Conservation (phyloP, 2,113 vertebrate species). For the Anser brachyrhynchus region DNA sequence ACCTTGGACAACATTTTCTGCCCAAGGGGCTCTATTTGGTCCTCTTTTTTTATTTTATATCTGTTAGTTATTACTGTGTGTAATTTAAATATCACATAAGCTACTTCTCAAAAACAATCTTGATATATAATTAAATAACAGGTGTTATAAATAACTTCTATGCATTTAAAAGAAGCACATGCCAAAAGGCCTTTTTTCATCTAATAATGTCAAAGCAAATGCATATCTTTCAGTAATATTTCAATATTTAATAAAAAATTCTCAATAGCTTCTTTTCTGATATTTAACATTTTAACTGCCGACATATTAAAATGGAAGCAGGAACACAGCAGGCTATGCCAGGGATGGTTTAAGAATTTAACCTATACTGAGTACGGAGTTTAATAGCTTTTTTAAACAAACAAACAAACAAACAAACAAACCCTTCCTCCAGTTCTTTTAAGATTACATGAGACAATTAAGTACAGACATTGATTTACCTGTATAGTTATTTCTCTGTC, state of each 20-base stretch:
- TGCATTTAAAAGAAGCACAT: background rate
- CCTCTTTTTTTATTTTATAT: background rate
- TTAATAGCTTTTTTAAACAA: background rate
- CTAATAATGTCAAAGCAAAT: conserved; percentile 7
- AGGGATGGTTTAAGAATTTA: background rate
- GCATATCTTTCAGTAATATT: background rate
- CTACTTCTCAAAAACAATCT: background rate
- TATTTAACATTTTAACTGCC: background rate
- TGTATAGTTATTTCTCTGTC: background rate
- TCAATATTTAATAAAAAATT: background rate
- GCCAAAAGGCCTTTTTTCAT: background rate
- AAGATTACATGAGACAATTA: background rate
- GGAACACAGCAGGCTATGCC: background rate
- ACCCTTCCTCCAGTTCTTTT: background rate
- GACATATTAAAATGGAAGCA: background rate
- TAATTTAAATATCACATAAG: conserved; percentile 21
- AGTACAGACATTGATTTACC: background rate
- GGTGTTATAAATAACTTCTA: background rate
- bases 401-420: background rate
- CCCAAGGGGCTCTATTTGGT: background rate
- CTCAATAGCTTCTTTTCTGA: background rate
- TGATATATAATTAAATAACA: conserved; percentile 11
- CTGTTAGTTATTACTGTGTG: background rate
- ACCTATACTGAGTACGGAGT: background rate
- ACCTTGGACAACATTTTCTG: background rate